Evolutionary conservation across 1,140 invertebrate genomes (phyloP), one percentile per base, ranked within the genome.

Genomic region (Trichonephila inaurata): DNA sequence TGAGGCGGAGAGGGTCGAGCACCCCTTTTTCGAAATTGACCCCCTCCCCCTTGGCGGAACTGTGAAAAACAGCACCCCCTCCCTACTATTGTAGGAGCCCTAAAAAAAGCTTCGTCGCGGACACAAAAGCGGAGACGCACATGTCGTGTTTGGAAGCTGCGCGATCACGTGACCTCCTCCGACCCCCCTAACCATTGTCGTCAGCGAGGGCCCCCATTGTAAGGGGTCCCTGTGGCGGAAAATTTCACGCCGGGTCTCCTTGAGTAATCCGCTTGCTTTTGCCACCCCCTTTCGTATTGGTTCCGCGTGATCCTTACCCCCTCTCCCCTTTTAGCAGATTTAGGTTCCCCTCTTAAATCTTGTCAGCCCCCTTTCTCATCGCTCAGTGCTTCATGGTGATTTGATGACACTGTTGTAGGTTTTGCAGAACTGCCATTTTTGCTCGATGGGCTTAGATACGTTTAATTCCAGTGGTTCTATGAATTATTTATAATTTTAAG

Each of bases 241-340:
- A 93, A 93, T 93, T 93, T 93, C 92, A 89, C 92, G 92, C 92
- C 66, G 85, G 85, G 51, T 81, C 92, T 93, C 62, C 86, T 62
- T 88, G 51, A 69, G 92, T 93, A 93, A 93, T 93, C 92, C 92
- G 92, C 92, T 93, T 89, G 85, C 92, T 93, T 93, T 66, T 61
- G 64, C 85, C 58, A 72, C 91, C 92, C 83, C 86, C 81, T 89
- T 92, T 61, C 28, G 83, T 87, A 69, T 87, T 72, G 69, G 83
- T 92, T 72, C 44, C 82, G 61, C 89, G 44, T 72, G 69, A 62
- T 92, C 40, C 40, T 62, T 33, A 24, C 28, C 44, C 66, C 89
- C 69, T 14, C 19, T 91, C 33, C 60, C 72, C 44, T 60, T 77
- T 77, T 85, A 89, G 60, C 89, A 91, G 72, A 91, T 82, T 91